Evolutionary conservation across 2,797 vertebrate species (phyloP).

Genomic region (Rachycentron canadum): DNA sequence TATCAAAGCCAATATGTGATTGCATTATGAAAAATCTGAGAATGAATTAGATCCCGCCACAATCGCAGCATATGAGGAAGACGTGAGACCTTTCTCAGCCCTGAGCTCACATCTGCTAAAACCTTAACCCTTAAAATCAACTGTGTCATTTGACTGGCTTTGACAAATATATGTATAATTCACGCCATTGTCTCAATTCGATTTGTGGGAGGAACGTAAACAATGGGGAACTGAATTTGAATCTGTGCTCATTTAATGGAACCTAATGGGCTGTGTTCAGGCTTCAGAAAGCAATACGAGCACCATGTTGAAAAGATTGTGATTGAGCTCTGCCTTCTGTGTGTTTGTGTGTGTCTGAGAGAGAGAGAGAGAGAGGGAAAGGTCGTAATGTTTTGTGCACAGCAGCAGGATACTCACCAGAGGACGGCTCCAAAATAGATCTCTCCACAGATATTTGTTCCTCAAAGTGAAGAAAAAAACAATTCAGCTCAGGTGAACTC

Average conservation of each 20-base stretch:
- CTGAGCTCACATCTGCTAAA: conserved; percentile 20
- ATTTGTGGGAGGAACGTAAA: conserved; percentile 56
- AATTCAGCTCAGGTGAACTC: conserved; percentile 3
- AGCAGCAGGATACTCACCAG: conserved; percentile 27
- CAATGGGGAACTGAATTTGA: conserved; percentile 49
- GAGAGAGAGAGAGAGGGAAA: background rate
- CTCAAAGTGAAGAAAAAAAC: conserved; percentile 34
- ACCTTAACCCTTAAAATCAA: conserved; percentile 10
- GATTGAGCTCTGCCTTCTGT: conserved; percentile 45
- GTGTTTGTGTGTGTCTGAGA: conserved; percentile 18
- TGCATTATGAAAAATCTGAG: background rate
- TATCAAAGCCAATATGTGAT: conserved; percentile 4
- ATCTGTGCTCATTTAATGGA: conserved; percentile 71
- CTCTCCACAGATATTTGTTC: conserved; percentile 36
- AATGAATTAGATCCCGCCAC: background rate
- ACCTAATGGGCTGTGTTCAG: conserved; percentile 63
- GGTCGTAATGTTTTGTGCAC: conserved; percentile 28
- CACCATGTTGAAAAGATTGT: conserved; percentile 44
- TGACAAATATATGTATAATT: conserved; percentile 39
- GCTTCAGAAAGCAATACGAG: conserved; percentile 52
- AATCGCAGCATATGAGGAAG: background rate
- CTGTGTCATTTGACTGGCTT: conserved; percentile 31
- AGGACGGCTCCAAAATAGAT: conserved; percentile 28
- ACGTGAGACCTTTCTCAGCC: conserved; percentile 12
- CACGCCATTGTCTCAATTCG: conserved; percentile 43